Evolutionary conservation across 2,113 vertebrate species (phyloP), one percentile per base, ranked within the genome.

Genomic region (Prionailurus bengalensis): DNA sequence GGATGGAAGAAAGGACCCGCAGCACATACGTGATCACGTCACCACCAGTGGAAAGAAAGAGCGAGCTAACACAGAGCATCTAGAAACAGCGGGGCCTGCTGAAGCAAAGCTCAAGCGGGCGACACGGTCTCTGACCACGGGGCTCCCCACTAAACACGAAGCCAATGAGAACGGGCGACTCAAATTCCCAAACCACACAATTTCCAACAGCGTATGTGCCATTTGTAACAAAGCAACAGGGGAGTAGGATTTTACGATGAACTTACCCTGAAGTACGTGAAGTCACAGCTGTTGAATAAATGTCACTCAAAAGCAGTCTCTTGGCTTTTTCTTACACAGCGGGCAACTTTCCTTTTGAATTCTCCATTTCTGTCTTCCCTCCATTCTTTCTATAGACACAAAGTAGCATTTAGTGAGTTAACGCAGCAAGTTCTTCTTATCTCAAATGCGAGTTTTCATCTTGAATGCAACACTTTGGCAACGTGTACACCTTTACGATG

Each of bases 291-390:
- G 99, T 97, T 99, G 98, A 99, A 99, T 99, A 99, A 99, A 98
- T 98, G 99, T 99, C 99, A 99, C 99, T 99, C 99, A 99, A 99
- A 99, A 98, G 99, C 99, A 98, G 99, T 99, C 98, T 99, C 99
- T 99, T 99, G 99, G 99, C 99, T 99, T 99, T 99, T 99, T 99
- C 99, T 99, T 99, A 99, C 99, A 99, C 99, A 99, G 97, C 99
- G 99, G 93, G 99, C 99, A 97, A 99, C 99, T 99, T 99, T 99
- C 98, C 99, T 99, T 99, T 99, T 99, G 99, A 99, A 99, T 98
- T 99, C 99, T 78, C 99, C 99, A 42, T 99, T 99, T 98, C 99
- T 99, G 99, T 99, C 99, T 99, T 99, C 99, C 98, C 99, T 99
- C 99, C 99, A 99, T 98, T 99, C 99, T 99, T 99, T 99, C 99